Evolutionary conservation across 2,888 invertebrate species (phyloP), one percentile per base, ranked within the genome.

Genomic region (Carterocephalus palaemon): DNA sequence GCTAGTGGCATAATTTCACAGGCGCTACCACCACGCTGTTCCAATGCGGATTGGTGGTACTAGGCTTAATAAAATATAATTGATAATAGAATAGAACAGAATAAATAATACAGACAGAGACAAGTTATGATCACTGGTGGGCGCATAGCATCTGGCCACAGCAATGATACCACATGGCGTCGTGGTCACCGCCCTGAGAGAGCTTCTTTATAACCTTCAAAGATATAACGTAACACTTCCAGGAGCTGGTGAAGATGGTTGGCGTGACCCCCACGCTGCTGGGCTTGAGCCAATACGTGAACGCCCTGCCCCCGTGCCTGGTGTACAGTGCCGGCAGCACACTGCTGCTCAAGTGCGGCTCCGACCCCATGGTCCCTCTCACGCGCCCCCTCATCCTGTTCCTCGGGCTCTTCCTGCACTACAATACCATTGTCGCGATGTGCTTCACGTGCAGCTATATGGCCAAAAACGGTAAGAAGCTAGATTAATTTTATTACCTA

Each of bases 231-330:
- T 17, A 5, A 19, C 19, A 7, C 1, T 42, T 31, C 4, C 70
- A 93, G 93, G 93, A 94, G 72, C 88, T 93, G 13, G 90, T 94
- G 88, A 92, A 92, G 75, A 92, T 94, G 89, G 92, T 92, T 82
- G 94, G 94, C 0, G 82, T 94, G 41, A 88, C 89, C 10, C 85
- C 88, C 28, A 90, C 89, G 81, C 73, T 89, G 51, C 88, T 93
- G 41, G 91, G 91, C 88, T 12, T 88, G 2, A 91, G 92, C 0
- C 93, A 93, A 90, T 91, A 91, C 60, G 63, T 91, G 36, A 91
- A 92, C 67, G 88, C 89, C 33, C 68, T 91, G 29, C 64, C 90
- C 0, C 83, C 90, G 9, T 84, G 91, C 15, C 37, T 89, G 3
- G 58, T 90, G 22, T 89, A 90, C 8, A 73, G 88, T 2, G 48